phyloP scores from a whole-genome alignment of 1,140 invertebrate genomes.

The Aphis craccivora region DNA sequence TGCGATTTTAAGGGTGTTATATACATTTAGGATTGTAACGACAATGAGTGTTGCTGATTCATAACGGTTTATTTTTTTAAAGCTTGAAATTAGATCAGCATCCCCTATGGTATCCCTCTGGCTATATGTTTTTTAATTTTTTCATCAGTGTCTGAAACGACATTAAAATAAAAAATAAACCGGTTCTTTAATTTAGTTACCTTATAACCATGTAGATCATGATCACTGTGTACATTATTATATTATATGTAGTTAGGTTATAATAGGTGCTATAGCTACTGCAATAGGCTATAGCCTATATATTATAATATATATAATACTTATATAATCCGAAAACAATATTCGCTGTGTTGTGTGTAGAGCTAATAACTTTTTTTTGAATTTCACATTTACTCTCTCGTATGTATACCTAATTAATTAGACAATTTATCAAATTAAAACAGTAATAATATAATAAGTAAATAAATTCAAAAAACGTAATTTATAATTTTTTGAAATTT shows the following conservation, averaged over 20 bases:
- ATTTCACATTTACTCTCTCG: neutral
- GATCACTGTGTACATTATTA: neutral
- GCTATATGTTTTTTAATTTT: neutral
- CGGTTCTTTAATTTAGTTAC: neutral
- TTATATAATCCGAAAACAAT: neutral
- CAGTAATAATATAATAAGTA: neutral
- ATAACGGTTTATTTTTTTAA: slow-evolving; percentile 36
- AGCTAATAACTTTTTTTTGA: neutral
- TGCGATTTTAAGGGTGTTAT: slow-evolving; percentile 56
- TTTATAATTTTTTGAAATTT: neutral
- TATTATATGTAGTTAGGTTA: neutral
- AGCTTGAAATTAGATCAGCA: slow-evolving; percentile 35
- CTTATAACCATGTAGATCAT: neutral
- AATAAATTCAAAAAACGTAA: neutral
- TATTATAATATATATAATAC: neutral
- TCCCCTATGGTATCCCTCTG: neutral
- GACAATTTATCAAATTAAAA: neutral
- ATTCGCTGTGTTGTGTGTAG: neutral
- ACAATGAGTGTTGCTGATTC: slow-evolving; percentile 50
- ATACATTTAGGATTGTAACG: slow-evolving; percentile 44
- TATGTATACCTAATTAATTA: neutral
- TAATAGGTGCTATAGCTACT: neutral
- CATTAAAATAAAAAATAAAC: slow-evolving; percentile 2
- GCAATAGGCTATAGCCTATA: neutral
- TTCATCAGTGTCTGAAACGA: neutral